These are phyloP conservation scores for Spisula subtruncata DNA, from an alignment of 2,888 invertebrate genomes.

Conservation along the genomic window DNA sequence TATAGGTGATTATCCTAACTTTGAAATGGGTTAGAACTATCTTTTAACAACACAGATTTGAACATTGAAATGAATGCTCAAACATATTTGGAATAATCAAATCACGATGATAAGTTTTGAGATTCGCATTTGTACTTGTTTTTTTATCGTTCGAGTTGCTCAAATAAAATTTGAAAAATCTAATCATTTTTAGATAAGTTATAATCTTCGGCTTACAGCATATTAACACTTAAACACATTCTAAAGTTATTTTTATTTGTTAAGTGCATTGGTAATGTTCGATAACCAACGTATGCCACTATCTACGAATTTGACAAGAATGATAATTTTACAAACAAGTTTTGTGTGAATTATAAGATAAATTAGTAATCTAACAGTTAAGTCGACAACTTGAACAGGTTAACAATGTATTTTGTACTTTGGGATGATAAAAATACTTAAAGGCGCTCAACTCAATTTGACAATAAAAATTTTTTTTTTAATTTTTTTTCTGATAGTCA, in stretches of 20 bases:
- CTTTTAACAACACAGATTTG: too few relatives aligned
- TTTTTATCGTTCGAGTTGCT: not conserved
- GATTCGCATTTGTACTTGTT: too few relatives aligned
- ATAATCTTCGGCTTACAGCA: not conserved
- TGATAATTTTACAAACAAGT: not conserved
- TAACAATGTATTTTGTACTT: conserved; percentile 6
- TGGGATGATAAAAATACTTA: not conserved
- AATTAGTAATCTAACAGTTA: not conserved
- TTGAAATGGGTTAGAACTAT: too few relatives aligned
- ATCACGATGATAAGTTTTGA: too few relatives aligned
- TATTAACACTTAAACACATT: not conserved
- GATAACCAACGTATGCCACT: not conserved
- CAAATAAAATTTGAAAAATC: not conserved
- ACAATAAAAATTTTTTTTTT: too few relatives aligned
- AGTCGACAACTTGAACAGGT: not conserved
- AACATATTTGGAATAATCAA: too few relatives aligned
- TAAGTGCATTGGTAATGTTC: not conserved
- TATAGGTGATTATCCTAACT: too few relatives aligned
- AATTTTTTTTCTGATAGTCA: too few relatives aligned
- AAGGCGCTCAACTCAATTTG: too few relatives aligned
- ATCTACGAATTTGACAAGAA: not conserved
- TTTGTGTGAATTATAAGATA: not conserved
- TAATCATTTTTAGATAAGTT: not conserved
- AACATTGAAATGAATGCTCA: too few relatives aligned
- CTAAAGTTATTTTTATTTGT: not conserved